These are phyloP conservation scores for Glossophaga mutica DNA, from an alignment of 2,797 vertebrate species.

Conservation along the genomic window DNA sequence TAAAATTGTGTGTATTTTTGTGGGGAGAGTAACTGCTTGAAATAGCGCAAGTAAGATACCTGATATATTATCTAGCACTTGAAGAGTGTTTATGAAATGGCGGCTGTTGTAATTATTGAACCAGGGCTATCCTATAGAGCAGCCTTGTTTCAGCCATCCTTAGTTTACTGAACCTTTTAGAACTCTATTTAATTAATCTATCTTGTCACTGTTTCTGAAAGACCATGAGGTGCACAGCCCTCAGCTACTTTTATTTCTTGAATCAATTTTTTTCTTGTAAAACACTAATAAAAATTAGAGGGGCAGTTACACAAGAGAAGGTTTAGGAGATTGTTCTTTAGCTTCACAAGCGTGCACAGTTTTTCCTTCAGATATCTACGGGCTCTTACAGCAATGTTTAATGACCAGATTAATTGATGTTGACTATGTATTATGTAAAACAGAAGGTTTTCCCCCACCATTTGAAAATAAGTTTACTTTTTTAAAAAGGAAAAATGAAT, in stretches of 20 bases:
- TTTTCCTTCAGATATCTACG: not conserved
- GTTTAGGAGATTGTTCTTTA: not conserved
- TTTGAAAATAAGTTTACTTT: not conserved
- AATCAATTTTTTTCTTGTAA: not conserved
- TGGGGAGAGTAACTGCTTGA: not conserved
- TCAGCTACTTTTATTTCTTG: not conserved
- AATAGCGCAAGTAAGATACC: not conserved
- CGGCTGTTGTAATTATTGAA: not conserved
- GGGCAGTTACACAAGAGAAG: not conserved
- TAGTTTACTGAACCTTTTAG: not conserved
- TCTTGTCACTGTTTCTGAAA: not conserved
- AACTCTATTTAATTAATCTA: not conserved
- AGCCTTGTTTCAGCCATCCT: not conserved
- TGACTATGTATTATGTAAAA: not conserved
- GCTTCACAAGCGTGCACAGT: not conserved
- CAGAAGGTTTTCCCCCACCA: not conserved
- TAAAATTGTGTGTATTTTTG: not conserved
- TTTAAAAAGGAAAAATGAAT: not conserved
- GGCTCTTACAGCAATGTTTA: not conserved
- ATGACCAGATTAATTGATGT: not conserved
- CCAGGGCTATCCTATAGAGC: not conserved
- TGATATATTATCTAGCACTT: not conserved
- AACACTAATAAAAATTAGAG: not conserved
- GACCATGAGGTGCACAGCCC: not conserved
- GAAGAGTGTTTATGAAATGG: not conserved